Percentiles rank a stretch among this genome's conserved stretches.
phyloP scores from a whole-genome alignment of 2,797 vertebrate species.

The Sebastes itinus region DNA sequence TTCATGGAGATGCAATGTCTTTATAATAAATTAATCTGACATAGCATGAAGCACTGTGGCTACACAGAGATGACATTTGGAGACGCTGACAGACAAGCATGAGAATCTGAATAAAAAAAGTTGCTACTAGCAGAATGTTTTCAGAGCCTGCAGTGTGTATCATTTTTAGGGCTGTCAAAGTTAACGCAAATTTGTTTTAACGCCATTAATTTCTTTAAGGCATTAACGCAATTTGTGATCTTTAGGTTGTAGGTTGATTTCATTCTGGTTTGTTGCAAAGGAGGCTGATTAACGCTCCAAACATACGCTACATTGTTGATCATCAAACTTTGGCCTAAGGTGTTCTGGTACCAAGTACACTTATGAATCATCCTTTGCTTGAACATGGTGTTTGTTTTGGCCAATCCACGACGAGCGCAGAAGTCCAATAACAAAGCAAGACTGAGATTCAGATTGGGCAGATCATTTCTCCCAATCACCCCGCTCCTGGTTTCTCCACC shows the following conservation, averaged over 20 bases:
- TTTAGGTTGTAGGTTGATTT: too few species aligned
- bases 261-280: too few species aligned
- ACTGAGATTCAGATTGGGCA: not conserved
- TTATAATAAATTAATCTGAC: slow-evolving; percentile 18
- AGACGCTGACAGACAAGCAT: slow-evolving; percentile 34
- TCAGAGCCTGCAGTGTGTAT: not conserved
- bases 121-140: not conserved
- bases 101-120: slow-evolving; percentile 37
- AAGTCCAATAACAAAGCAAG: not conserved
- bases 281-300: too few species aligned
- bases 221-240: too few species aligned
- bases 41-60: not conserved
- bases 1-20: not conserved
- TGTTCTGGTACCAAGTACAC: not conserved
- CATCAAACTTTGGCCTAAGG: not conserved
- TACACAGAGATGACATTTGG: slow-evolving; percentile 4
- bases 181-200: too few species aligned
- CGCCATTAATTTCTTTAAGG: too few species aligned
- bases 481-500: not conserved
- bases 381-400: not conserved
- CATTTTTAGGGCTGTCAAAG: too few species aligned
- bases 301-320: not conserved
- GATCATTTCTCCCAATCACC: not conserved
- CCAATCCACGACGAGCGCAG: not conserved
- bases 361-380: not conserved